Conservation (phyloP, 2,888 invertebrate species). For the Apocheima hispidaria region DNA sequence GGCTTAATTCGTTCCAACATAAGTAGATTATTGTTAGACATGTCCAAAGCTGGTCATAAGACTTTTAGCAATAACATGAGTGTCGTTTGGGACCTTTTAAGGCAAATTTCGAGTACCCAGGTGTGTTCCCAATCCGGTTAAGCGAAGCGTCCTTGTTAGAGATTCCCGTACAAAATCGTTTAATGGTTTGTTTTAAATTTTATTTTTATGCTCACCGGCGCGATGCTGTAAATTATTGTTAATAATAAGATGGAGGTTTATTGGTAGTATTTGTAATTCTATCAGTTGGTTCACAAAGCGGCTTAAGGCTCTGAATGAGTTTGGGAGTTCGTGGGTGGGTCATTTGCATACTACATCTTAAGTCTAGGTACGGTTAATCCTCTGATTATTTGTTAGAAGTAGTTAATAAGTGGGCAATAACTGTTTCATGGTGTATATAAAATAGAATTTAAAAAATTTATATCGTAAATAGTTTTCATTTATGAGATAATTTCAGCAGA, state of each 20-base stretch:
- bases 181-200: slow-evolving; percentile 86
- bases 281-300: slow-evolving; percentile 58
- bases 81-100: slow-evolving; percentile 85
- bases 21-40: slow-evolving; percentile 48
- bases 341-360: slow-evolving; percentile 47
- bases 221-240: slow-evolving; percentile 78
- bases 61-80: slow-evolving; percentile 48
- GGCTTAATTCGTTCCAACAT: slow-evolving; percentile 40
- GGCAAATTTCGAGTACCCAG: slow-evolving; percentile 84
- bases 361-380: slow-evolving; percentile 44
- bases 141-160: slow-evolving; percentile 85
- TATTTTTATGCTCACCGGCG: slow-evolving; percentile 78
- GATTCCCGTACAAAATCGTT: slow-evolving; percentile 84
- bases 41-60: slow-evolving; percentile 48
- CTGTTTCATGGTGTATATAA: slow-evolving; percentile 23
- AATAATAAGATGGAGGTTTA: slow-evolving; percentile 73
- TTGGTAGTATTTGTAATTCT: slow-evolving; percentile 69
- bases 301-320: slow-evolving; percentile 56
- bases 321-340: slow-evolving; percentile 60
- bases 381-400: slow-evolving; percentile 55
- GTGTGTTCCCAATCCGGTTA: slow-evolving; percentile 86
- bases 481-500: background rate
- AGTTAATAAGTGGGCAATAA: slow-evolving; percentile 40
- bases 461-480: slow-evolving; percentile 6
- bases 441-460: slow-evolving; percentile 16